A percentile compares a stretch with the other conserved stretches of the same genome.
phyloP scores from a whole-genome alignment of 2,888 invertebrate genomes.

The Ormyrus rosae region DNA sequence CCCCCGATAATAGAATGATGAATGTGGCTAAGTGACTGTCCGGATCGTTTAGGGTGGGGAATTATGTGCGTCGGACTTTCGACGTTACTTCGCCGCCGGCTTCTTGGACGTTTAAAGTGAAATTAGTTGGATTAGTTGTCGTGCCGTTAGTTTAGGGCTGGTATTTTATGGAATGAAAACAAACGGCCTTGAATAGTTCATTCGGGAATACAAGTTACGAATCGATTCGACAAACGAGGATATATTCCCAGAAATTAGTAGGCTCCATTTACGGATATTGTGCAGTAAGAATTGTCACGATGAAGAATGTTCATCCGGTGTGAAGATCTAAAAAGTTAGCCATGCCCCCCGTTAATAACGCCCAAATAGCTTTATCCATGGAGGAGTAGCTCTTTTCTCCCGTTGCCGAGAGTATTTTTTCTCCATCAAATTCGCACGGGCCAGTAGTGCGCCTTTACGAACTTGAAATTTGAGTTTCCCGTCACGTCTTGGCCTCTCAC shows the following conservation, averaged over 20 bases:
- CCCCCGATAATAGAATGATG: not conserved
- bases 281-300: too few relatives aligned
- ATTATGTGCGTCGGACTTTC: too few relatives aligned
- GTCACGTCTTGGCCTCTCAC: conserved; percentile 34
- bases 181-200: not conserved
- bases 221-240: not conserved
- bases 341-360: not conserved
- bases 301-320: too few relatives aligned
- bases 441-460: conserved; percentile 3
- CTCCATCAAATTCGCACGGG: not conserved
- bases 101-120: too few relatives aligned
- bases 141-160: too few relatives aligned
- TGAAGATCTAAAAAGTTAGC: too few relatives aligned
- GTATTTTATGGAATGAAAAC: too few relatives aligned
- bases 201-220: not conserved
- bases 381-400: not conserved
- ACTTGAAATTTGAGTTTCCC: conserved; percentile 49
- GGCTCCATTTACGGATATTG: too few relatives aligned
- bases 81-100: too few relatives aligned
- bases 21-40: not conserved
- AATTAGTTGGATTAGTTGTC: too few relatives aligned
- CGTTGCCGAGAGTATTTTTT: conserved; percentile 20
- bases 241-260: not conserved
- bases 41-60: not conserved
- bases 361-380: conserved; percentile 4